A percentile compares a stretch with the other conserved stretches of the same genome.
phyloP scores from a whole-genome alignment of 2,888 invertebrate genomes.

The Vandiemenella viatica region DNA sequence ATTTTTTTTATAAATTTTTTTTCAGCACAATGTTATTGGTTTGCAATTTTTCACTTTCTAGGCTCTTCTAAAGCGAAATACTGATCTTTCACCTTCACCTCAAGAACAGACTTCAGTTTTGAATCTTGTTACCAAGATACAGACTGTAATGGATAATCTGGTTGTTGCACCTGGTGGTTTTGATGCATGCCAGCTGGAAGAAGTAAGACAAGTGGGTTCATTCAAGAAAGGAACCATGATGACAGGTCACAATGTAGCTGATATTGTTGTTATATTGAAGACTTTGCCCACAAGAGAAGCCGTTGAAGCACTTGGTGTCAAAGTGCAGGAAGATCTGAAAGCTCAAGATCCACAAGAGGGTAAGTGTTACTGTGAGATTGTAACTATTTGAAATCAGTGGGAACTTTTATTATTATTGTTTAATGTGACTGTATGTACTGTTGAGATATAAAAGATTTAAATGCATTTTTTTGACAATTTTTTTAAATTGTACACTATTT shows the following conservation, averaged over 20 bases:
- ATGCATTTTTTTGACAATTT: too few relatives aligned
- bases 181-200: slow-evolving; percentile 86
- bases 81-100: slow-evolving; percentile 80
- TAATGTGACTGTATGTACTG: neutral
- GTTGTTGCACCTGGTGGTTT: slow-evolving; percentile 88
- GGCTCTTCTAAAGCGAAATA: slow-evolving; percentile 82
- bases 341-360: slow-evolving; percentile 45
- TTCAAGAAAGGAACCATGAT: slow-evolving; percentile 98
- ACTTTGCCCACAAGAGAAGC: slow-evolving; percentile 92
- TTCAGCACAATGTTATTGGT: too few relatives aligned
- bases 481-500: too few relatives aligned
- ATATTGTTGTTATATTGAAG: slow-evolving; percentile 91
- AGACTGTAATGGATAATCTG: slow-evolving; percentile 82
- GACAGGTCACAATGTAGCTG: slow-evolving; percentile 86
- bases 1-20: too few relatives aligned
- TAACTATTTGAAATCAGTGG: too few relatives aligned
- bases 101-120: slow-evolving; percentile 84
- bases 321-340: slow-evolving; percentile 75
- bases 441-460: too few relatives aligned
- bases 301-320: slow-evolving; percentile 78
- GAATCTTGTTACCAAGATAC: slow-evolving; percentile 89
- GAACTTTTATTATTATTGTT: neutral
- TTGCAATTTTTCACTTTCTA: slow-evolving; percentile 27
- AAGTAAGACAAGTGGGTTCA: slow-evolving; percentile 91
- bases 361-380: too few relatives aligned